Evolutionary conservation across 2,888 invertebrate species (phyloP).

Genomic region (Agrochola lychnidis): DNA sequence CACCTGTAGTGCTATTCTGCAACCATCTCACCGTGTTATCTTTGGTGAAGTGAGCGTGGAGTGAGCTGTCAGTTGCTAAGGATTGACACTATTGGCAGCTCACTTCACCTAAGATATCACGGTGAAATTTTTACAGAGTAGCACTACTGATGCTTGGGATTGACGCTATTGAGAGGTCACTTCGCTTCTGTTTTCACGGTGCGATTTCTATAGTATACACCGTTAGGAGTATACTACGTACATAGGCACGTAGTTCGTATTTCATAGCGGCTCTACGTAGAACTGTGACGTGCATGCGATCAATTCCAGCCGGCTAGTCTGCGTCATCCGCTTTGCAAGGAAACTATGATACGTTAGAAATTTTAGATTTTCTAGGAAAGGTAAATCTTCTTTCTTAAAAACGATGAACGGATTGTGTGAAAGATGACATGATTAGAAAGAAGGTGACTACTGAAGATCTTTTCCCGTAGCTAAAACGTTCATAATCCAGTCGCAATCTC

Average conservation of each 20-base stretch:
- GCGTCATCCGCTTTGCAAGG: conserved; percentile 36
- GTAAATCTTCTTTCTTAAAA: no score
- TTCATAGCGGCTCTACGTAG: conserved; percentile 30
- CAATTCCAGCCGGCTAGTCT: conserved; percentile 37
- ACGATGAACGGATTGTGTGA: no score
- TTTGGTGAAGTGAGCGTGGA: no score
- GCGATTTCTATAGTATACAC: neutral
- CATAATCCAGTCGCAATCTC: neutral
- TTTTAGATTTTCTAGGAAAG: conserved; percentile 2
- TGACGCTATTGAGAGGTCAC: neutral
- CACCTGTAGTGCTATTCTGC: no score
- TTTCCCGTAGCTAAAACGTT: neutral
- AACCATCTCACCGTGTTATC: no score
- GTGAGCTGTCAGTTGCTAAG: no score
- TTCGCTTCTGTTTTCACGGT: neutral
- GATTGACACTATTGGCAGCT: no score
- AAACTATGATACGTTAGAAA: conserved; percentile 42
- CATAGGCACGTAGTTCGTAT: neutral
- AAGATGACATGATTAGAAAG: no score
- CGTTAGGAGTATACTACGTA: neutral
- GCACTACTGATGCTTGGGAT: no score
- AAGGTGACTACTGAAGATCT: no score
- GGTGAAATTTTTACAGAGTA: no score
- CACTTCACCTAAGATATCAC: no score
- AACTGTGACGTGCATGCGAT: conserved; percentile 50